Evolutionary conservation across 1,140 invertebrate species (phyloP).

Genomic region (Camponotus floridanus): DNA sequence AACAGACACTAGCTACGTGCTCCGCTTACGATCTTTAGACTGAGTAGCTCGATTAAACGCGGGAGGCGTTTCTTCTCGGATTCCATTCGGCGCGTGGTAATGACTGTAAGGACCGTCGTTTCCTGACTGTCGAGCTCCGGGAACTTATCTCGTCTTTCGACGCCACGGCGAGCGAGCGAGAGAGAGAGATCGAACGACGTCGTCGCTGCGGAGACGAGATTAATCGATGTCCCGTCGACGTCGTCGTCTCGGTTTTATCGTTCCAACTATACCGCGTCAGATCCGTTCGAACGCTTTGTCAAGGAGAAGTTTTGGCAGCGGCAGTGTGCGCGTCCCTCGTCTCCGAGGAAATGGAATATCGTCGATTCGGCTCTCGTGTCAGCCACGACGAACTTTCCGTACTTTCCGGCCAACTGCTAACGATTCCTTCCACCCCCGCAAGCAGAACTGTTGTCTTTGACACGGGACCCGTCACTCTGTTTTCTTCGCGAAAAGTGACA

Average conservation of each 20-base stretch:
- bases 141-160: slow-evolving; percentile 59
- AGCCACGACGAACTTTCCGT: slow-evolving; percentile 51
- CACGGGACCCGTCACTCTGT: not conserved
- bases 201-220: slow-evolving; percentile 54
- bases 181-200: slow-evolving; percentile 8
- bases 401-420: slow-evolving; percentile 69
- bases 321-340: slow-evolving; percentile 44
- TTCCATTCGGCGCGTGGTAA: slow-evolving; percentile 62
- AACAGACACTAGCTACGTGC: slow-evolving; percentile 54
- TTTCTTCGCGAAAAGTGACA: not conserved
- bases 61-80: slow-evolving; percentile 61
- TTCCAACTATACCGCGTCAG: slow-evolving; percentile 52
- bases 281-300: slow-evolving; percentile 70
- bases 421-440: slow-evolving; percentile 54
- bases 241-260: slow-evolving; percentile 68
- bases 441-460: slow-evolving; percentile 21
- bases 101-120: slow-evolving; percentile 63
- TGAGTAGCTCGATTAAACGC: slow-evolving; percentile 62
- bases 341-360: slow-evolving; percentile 69
- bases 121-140: slow-evolving; percentile 57
- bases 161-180: not conserved
- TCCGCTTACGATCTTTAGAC: slow-evolving; percentile 58
- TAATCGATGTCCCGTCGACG: slow-evolving; percentile 56
- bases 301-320: slow-evolving; percentile 66
- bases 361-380: slow-evolving; percentile 61